phyloP scores from a whole-genome alignment of 2,113 vertebrate genomes.

The Amphiprion ocellaris region DNA sequence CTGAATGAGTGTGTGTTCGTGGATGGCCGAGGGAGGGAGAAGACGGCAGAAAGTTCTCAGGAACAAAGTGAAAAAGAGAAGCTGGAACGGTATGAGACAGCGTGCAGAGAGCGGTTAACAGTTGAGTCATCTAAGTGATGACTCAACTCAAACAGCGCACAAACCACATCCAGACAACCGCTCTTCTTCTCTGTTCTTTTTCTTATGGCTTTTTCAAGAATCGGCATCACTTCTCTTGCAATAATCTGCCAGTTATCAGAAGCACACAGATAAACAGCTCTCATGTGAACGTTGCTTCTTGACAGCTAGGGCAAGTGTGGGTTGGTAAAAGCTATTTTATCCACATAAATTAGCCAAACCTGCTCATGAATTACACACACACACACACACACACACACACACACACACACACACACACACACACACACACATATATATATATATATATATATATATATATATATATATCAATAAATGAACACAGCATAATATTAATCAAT shows the following conservation, averaged over 20 bases:
- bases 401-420: too few species aligned
- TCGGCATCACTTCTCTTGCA: background rate
- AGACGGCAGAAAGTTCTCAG: conserved; percentile 37
- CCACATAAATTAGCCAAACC: too few species aligned
- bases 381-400: too few species aligned
- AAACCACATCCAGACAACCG: conserved; percentile 6
- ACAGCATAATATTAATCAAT: too few species aligned
- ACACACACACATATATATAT: too few species aligned
- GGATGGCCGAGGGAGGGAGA: background rate
- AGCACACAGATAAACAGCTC: too few species aligned
- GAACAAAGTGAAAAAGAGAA: conserved; percentile 57
- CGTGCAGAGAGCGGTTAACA: conserved; percentile 14
- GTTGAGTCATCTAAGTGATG: conserved; percentile 49
- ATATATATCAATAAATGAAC: too few species aligned
- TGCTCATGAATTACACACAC: too few species aligned
- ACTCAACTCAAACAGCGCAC: conserved; percentile 30
- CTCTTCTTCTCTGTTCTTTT: background rate
- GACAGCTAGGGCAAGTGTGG: too few species aligned
- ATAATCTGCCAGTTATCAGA: background rate
- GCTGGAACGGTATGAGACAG: conserved; percentile 31
- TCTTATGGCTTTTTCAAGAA: background rate
- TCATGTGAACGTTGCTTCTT: background rate
- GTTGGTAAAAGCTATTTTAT: too few species aligned
- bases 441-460: too few species aligned
- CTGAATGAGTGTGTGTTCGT: conserved; percentile 18